Evolutionary conservation across 2,797 vertebrate species (phyloP), one percentile per base, ranked within the genome.

Genomic region (Acipenser oxyrinchus): DNA sequence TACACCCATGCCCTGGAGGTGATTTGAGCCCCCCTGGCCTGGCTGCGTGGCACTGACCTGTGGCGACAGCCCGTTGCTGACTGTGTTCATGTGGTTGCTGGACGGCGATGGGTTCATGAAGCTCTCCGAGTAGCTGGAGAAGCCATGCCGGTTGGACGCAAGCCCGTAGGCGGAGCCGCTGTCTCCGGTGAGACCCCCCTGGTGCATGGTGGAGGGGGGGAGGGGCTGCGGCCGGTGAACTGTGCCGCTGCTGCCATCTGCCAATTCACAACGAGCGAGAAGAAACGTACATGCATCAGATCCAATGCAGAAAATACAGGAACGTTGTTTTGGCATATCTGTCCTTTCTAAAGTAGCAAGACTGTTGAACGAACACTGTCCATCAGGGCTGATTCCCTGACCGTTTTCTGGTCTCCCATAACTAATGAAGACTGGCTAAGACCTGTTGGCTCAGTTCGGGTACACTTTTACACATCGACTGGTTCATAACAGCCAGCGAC

Each of bases 181-280:
- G 48, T 86, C 86, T 0, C 83, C 85, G 0, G 91, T 86, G 10
- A 96, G 78, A 0, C 93, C 89, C 0, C 91, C 85, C 84, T 98
- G 96, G 81, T 98, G 96, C 93, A 96, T 94, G 79, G 92, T 92
- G 76, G 95, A 96, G 0, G 95, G 95, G 0, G 96, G 96, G 64
- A 97, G 80, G 0, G 95, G 96, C 81, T 97, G 96, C 6, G 96
- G 96, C 58, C 95, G 89, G 84, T 97, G 95, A 8, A 98, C 85
- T 0, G 96, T 95, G 23, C 23, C 23, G 70, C 92, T 91, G 58
- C 91, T 80, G 7, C 84, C 89, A 0, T 98, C 96, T 95, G 83
- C 23, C 23, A 37, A 37, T 37, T 37, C 23, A 3, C 0, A 18
- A 77, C 78, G 63, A 80, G 62, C 71, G 55, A 37, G 48, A 52